Conservation (phyloP, 2,888 invertebrate species). For the Leptarthrus brevirostris region DNA sequence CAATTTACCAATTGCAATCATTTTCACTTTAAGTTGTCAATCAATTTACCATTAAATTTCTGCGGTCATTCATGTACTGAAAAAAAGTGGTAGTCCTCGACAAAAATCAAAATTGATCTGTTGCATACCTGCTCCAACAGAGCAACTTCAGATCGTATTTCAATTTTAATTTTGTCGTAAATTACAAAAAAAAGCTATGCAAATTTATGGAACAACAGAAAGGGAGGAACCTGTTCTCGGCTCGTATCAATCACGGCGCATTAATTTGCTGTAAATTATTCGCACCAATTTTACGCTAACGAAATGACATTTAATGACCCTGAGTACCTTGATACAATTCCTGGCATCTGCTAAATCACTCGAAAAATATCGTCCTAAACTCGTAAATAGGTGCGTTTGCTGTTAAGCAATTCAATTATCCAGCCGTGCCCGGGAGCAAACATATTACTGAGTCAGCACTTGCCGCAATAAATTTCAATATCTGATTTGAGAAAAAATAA, state of each 20-base stretch:
- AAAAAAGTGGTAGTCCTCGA: too few species aligned
- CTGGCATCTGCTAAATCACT: not conserved
- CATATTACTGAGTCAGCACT: conserved; percentile 17
- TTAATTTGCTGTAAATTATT: not conserved
- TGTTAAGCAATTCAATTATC: conserved; percentile 30
- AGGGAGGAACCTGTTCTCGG: conserved; percentile 2
- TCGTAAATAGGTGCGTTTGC: not conserved
- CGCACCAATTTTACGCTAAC: not conserved
- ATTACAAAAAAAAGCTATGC: not conserved
- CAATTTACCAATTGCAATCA: too few species aligned
- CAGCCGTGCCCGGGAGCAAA: conserved; percentile 7
- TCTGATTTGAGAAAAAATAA: conserved; percentile 17
- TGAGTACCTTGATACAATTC: conserved; percentile 7
- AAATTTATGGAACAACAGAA: not conserved
- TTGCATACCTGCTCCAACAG: too few species aligned
- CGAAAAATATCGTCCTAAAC: not conserved
- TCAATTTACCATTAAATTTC: too few species aligned
- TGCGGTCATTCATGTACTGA: too few species aligned
- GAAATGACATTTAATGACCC: not conserved
- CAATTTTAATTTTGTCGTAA: not conserved
- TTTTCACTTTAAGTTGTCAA: too few species aligned
- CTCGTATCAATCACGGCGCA: not conserved
- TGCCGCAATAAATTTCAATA: conserved; percentile 42
- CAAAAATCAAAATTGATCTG: too few species aligned
- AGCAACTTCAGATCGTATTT: too few species aligned